A percentile compares a stretch with the other conserved stretches of the same genome.
Evolutionary conservation across 2,113 vertebrate species (phyloP).

Genomic region (Cyanoderma ruficeps): DNA sequence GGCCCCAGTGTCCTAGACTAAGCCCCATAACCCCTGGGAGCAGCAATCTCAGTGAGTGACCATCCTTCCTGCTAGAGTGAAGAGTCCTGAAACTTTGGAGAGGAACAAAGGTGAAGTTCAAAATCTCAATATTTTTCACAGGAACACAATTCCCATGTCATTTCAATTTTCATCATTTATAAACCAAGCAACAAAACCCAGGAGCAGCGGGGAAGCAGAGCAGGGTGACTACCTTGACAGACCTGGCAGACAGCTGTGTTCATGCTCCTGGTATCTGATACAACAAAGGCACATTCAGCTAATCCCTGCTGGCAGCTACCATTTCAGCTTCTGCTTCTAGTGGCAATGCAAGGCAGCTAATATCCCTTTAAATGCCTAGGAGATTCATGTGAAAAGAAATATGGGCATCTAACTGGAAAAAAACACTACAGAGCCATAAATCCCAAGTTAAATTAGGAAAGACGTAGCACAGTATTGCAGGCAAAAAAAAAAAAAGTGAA

Average conservation of each 20-base stretch:
- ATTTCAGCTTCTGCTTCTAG: not conserved
- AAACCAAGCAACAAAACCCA: not conserved
- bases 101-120: not conserved
- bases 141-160: not conserved
- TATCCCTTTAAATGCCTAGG: not conserved
- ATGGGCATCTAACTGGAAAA: slow-evolving; percentile 17
- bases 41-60: not conserved
- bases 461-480: not conserved
- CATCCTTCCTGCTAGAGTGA: not conserved
- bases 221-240: not conserved
- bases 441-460: slow-evolving; percentile 22
- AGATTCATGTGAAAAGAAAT: slow-evolving; percentile 42
- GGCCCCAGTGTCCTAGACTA: not conserved
- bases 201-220: not conserved
- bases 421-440: not conserved
- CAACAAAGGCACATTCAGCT: not conserved
- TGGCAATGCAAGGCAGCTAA: not conserved
- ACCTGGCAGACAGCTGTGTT: not conserved
- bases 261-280: not conserved
- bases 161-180: not conserved
- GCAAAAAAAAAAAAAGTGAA: not conserved
- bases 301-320: slow-evolving; percentile 20
- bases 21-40: not conserved
- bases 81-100: not conserved
- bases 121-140: not conserved